phyloP scores from a whole-genome alignment of 2,113 vertebrate genomes.

The Alectura lathami region DNA sequence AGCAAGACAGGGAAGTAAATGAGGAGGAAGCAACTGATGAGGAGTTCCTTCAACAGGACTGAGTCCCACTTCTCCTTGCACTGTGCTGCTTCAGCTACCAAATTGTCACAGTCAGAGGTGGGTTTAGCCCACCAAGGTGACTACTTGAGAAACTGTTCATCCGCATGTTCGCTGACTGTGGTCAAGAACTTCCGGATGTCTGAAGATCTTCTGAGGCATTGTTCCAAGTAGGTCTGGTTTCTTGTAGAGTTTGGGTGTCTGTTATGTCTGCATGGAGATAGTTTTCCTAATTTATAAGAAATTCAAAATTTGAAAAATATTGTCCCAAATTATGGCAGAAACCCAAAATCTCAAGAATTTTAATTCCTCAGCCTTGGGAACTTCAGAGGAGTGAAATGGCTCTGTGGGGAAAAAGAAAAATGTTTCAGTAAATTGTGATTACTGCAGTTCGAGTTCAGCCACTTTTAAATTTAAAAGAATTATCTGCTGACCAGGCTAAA shows the following conservation, averaged over 20 bases:
- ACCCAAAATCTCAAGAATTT: not conserved
- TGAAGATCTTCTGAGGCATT: not conserved
- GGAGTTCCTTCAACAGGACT: rapidly evolving
- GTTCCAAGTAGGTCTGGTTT: not conserved
- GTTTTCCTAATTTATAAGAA: not conserved
- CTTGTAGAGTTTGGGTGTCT: rapidly evolving
- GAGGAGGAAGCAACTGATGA: rapidly evolving
- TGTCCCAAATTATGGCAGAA: not conserved
- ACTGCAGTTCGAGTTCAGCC: not conserved
- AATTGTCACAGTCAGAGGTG: rapidly evolving
- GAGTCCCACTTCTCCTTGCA: not conserved
- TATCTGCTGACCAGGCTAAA: not conserved
- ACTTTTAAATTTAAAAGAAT: not conserved
- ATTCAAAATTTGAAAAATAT: not conserved
- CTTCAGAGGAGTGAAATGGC: not conserved
- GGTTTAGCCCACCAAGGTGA: not conserved
- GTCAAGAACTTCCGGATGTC: not conserved
- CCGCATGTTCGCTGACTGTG: rapidly evolving
- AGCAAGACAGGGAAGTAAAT: not conserved
- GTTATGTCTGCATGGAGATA: not conserved
- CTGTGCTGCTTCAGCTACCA: too few relatives aligned
- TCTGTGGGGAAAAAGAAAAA: not conserved
- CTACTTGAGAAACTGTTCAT: not conserved
- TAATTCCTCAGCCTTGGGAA: not conserved
- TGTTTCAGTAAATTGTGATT: not conserved